phyloP scores from a whole-genome alignment of 30 jellyfish, hydroid and myxozoan species.

The Cassiopea xamachana region DNA sequence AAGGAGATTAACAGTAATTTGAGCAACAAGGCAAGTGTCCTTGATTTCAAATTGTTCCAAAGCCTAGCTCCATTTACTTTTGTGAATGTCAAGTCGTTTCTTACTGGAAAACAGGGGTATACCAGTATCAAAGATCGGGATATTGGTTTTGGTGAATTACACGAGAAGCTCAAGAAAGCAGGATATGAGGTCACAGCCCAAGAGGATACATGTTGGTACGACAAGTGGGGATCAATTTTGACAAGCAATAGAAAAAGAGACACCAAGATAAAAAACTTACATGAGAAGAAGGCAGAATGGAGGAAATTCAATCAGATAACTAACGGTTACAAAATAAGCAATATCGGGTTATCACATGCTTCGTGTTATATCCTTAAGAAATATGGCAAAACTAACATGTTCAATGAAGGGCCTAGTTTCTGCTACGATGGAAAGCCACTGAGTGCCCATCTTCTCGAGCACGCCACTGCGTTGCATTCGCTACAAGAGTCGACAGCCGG shows the following conservation, averaged over 20 bases:
- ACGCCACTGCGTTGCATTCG: conserved; percentile 34
- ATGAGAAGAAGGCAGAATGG: conserved; percentile 59
- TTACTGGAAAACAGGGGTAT: conserved; percentile 76
- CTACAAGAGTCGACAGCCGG: conserved; percentile 45
- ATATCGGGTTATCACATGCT: conserved; percentile 72
- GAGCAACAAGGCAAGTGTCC: conserved; percentile 2
- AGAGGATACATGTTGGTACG: conserved; percentile 97
- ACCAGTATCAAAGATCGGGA: conserved; percentile 58
- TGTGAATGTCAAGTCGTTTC: conserved; percentile 82
- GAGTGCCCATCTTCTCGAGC: conserved; percentile 69
- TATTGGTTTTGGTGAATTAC: conserved; percentile 50
- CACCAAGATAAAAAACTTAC: not conserved
- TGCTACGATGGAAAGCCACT: conserved; percentile 86
- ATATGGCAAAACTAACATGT: conserved; percentile 81
- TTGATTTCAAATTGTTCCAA: conserved; percentile 79
- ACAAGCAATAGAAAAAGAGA: conserved; percentile 78
- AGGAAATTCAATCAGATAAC: conserved; percentile 16
- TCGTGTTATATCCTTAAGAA: conserved; percentile 73
- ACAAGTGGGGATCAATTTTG: conserved; percentile 85
- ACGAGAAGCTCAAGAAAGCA: conserved; percentile 24
- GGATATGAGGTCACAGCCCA: conserved; percentile 80
- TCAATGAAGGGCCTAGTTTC: conserved; percentile 60
- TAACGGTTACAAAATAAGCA: conserved; percentile 20
- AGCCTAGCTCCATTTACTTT: conserved; percentile 93
- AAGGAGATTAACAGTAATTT: conserved; percentile 14